Evolutionary conservation across 2,888 invertebrate genomes (phyloP), one percentile per base, ranked within the genome.

Genomic region (Fragum whitleyi): DNA sequence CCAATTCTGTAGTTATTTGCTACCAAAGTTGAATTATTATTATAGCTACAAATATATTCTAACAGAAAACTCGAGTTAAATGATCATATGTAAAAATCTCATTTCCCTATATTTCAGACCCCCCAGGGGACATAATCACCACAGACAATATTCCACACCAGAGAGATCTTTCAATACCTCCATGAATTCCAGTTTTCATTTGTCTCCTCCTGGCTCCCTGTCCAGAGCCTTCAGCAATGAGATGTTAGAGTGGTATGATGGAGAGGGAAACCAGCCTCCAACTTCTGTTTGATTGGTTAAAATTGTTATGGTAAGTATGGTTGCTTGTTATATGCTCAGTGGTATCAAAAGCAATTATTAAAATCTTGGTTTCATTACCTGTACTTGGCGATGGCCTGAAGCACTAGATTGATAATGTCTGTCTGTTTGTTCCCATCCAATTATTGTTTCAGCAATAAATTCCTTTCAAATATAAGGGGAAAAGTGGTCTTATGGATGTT

Each of bases 211-310:
- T 29, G 89, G 89, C 28, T 92, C 94, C 59, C 92, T 95, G 67
- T 95, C 94, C 2, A 94, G 95, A 68, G 94, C 94, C 74, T 95
- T 95, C 90, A 94, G 95, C n/a, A 94, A 94, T 39, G 95, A 95
- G 92, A 95, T 95, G 95, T 93, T 95, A 81, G 94, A 95, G n/a
- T 95, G 95, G 95, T 95, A 95, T 78, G 92, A 93, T 75, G 77
- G 78, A 55, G 85, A 85, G 26, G 79, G 78, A 23, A 81, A 79
- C 74, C 78, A 81, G 39, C 65, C 78, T 32, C 79, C 85, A 5
- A 85, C 85, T 5, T 85, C 85, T 36, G 85, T 85, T 26, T 85
- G 78, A 81, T 71, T 77, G 47, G 73, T 51, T 26, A 42, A n/a
- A 1, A 26, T 26, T 21, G 23, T 21, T 5, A 23, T 57, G 57